Evolutionary conservation across 2,888 invertebrate genomes (phyloP).

Genomic region (Xestia c-nigrum): DNA sequence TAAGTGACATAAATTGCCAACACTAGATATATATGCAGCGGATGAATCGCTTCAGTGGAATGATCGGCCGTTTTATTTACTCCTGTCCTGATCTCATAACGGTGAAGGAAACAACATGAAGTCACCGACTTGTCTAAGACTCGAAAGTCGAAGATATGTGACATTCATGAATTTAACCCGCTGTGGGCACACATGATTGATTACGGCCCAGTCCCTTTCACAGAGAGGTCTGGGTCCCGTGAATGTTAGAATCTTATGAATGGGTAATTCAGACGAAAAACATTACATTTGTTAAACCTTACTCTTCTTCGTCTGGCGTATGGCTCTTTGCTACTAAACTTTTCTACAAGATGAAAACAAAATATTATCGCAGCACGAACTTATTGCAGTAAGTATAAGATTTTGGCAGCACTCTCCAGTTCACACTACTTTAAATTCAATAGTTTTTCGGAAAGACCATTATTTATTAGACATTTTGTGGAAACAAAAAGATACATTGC

Average conservation of each 20-base stretch:
- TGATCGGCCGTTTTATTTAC: background rate
- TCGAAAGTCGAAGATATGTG: background rate
- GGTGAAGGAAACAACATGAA: background rate
- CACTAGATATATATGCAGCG: background rate
- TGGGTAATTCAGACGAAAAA: background rate
- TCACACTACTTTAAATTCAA: constrained; percentile 19
- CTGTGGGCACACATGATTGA: background rate
- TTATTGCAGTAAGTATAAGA: background rate
- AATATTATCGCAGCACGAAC: background rate
- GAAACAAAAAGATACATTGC: constrained; percentile 29
- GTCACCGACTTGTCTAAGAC: background rate
- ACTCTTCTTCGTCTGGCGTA: background rate
- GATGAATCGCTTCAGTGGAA: background rate
- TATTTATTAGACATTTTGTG: constrained; percentile 24
- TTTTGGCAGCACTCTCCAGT: constrained; percentile 30
- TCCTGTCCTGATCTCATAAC: background rate
- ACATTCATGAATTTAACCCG: background rate
- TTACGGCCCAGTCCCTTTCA: background rate
- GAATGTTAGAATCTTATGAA: too few relatives aligned
- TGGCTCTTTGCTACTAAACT: background rate
- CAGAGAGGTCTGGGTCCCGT: background rate
- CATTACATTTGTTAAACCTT: background rate
- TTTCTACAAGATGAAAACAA: background rate
- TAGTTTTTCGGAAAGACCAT: constrained; percentile 29
- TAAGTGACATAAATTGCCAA: background rate